phyloP scores from a whole-genome alignment of 2,888 invertebrate species.

The Pandemis cinnamomeana region DNA sequence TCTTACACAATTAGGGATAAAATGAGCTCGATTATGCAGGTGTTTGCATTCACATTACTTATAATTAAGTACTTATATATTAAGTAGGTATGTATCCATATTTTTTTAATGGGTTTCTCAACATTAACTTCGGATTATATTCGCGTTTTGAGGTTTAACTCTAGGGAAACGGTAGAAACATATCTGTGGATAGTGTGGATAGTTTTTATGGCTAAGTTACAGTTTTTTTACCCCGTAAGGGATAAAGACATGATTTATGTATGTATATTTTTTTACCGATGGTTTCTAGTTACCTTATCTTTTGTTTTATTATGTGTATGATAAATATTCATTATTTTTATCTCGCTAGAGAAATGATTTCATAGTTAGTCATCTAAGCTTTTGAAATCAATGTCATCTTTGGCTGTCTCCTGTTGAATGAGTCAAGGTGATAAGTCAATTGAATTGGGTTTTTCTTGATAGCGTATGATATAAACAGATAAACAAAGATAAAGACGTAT shows the following conservation, averaged over 20 bases:
- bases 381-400: conserved; percentile 5
- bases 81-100: background rate
- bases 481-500: conserved; percentile 7
- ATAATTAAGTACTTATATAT: too few relatives aligned
- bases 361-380: background rate
- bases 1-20: conserved; percentile 26
- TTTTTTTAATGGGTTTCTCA: background rate
- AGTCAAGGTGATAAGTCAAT: conserved; percentile 6
- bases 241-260: too few relatives aligned
- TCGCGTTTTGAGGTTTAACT: too few relatives aligned
- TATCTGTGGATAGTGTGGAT: too few relatives aligned
- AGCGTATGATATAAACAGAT: conserved; percentile 22
- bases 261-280: too few relatives aligned
- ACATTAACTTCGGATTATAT: background rate
- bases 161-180: too few relatives aligned
- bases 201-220: too few relatives aligned
- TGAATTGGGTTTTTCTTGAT: conserved; percentile 14
- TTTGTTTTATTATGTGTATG: too few relatives aligned
- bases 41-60: background rate
- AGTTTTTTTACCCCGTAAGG: too few relatives aligned
- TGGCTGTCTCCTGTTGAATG: background rate
- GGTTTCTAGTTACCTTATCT: too few relatives aligned
- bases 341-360: background rate
- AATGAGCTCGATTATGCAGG: background rate
- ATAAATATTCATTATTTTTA: too few relatives aligned